Conservation (phyloP, 2,113 vertebrate genomes). For the Plotosus lineatus region DNA sequence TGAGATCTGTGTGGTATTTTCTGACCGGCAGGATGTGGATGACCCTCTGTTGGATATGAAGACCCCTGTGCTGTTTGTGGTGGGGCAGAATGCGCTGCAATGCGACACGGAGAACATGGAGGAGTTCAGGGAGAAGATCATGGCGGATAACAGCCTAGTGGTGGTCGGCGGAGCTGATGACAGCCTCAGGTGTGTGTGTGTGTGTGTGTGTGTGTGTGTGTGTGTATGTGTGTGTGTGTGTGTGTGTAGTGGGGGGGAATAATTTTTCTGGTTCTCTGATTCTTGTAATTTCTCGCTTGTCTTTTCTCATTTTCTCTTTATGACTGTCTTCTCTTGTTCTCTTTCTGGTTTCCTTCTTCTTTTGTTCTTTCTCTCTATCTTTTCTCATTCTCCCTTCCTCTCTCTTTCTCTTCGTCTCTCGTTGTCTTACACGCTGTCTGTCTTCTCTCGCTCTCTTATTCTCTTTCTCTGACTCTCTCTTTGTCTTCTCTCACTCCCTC, state of each 20-base stretch:
- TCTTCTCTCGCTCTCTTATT: too few relatives aligned
- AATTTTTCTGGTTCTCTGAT: neutral
- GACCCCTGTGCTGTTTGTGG: slow-evolving; percentile 92
- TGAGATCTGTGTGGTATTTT: neutral
- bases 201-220: neutral
- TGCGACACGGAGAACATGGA: slow-evolving; percentile 90
- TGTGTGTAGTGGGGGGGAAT: too few relatives aligned
- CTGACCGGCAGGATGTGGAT: slow-evolving; percentile 84
- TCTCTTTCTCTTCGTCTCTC: too few relatives aligned
- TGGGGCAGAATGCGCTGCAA: slow-evolving; percentile 93
- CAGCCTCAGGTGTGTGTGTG: slow-evolving; percentile 83
- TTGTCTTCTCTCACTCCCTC: too few relatives aligned
- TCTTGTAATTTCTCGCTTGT: neutral
- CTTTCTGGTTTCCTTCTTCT: neutral
- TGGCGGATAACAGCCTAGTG: slow-evolving; percentile 94
- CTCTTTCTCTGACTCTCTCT: too few relatives aligned
- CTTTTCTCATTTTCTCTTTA: too few relatives aligned
- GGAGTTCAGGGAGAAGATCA: slow-evolving; percentile 94
- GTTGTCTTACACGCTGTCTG: too few relatives aligned
- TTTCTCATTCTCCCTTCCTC: too few relatives aligned
- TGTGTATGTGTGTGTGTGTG: neutral
- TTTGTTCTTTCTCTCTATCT: too few relatives aligned
- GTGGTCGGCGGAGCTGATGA: slow-evolving; percentile 95
- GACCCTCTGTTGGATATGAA: slow-evolving; percentile 98
- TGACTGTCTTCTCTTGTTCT: too few relatives aligned